Base-by-base conservation (phyloP, 2,797 vertebrate species). In the Rallus crepitans region DNA sequence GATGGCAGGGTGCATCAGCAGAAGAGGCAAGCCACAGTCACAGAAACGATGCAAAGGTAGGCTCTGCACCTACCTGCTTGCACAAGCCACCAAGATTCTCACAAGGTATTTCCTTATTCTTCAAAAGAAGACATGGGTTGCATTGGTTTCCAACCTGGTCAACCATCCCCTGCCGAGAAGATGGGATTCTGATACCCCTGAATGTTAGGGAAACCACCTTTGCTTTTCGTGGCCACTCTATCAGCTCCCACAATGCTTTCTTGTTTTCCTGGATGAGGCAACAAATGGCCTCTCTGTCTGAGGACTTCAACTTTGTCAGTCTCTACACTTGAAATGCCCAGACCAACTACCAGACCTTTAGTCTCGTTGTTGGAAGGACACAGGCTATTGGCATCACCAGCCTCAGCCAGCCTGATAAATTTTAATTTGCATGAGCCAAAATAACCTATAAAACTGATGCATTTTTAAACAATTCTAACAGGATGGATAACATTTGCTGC, bases 381-480 rank as follows among this genome's bases (percentile, higher is more conserved):
- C 13, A 63, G 37, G 31, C 39, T 82, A 48, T 39, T 15, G 14
- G 68, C 33, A 87, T 60, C 83, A 68, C 37, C 66, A 88, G 50
- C 40, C 82, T 82, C 66, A 94, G 80, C 79, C 73, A 82, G 77
- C 35, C 72, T 75, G 81, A 82, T 83, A 88, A 47, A 89, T 89
- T 88, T 82, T 45, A 79, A 95, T 95, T 79, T 57, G 81, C 6
- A 0, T 52, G 55, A 89, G 70, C 86, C 77, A 94, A 90, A 97
- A 91, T 88, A 95, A 92, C 71, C 52, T 71, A 72, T 93, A 85
- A 96, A 97, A 85, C 59, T 17, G 31, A 89, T 85, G 93, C 56
- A 80, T 95, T 95, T 94, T 94, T 94, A 96, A 95, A 87, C 60
- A 93, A 79, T 92, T 75, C 86, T 93, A 87, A 77, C 66, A 95